A percentile compares a stretch with the other conserved stretches of the same genome.
These are phyloP conservation scores for Idris sp. DNA, from an alignment of 1,140 invertebrate genomes.

Conservation along the genomic window DNA sequence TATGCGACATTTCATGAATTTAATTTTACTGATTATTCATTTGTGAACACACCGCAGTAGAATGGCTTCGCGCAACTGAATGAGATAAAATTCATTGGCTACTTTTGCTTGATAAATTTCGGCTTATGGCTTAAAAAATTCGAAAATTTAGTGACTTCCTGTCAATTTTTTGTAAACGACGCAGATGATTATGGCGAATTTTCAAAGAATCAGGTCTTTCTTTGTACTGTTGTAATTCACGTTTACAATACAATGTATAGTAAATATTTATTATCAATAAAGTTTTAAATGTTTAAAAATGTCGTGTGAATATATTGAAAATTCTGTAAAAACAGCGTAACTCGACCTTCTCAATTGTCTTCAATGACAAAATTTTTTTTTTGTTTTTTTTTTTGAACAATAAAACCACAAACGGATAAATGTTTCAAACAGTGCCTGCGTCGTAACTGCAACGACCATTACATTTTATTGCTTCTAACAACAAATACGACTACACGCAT, in stretches of 20 bases:
- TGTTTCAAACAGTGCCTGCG: conserved; percentile 31
- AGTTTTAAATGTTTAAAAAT: no score
- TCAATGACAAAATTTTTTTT: no score
- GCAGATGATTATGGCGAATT: no score
- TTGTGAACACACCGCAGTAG: conserved; percentile 36
- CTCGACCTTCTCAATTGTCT: no score
- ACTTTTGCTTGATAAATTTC: conserved; percentile 46
- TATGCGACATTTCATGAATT: conserved; percentile 49
- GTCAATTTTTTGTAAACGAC: conserved; percentile 50
- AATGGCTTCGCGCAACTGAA: conserved; percentile 30
- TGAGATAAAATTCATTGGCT: conserved; percentile 51
- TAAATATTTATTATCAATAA: no score
- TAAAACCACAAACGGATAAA: conserved; percentile 47
- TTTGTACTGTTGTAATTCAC: no score
- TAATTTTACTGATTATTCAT: conserved; percentile 58
- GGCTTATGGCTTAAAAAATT: conserved; percentile 53
- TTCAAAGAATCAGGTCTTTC: no score
- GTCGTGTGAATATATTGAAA: no score
- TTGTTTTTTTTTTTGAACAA: conserved; percentile 32
- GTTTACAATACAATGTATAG: no score
- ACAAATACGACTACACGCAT: conserved; percentile 40
- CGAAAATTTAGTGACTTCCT: conserved; percentile 58
- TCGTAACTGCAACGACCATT: conserved; percentile 44
- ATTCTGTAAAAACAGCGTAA: no score
- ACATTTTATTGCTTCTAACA: conserved; percentile 47